Conservation (phyloP, 2,888 invertebrate genomes). For the Eremobia ochroleuca region DNA sequence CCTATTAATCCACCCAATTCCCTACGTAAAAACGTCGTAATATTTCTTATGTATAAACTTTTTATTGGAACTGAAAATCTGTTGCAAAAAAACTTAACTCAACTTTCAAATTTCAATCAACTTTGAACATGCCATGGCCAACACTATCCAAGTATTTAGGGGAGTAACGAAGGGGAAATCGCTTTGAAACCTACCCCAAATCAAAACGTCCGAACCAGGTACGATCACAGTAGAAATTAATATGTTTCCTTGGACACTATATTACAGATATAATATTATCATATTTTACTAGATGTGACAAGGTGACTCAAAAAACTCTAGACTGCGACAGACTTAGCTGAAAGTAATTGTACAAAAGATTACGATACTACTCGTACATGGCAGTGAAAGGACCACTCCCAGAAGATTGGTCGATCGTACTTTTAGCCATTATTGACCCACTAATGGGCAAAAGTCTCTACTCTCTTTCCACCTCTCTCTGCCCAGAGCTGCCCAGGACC, state of each 20-base stretch:
- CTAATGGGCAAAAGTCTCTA: background rate
- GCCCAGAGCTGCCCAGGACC: background rate
- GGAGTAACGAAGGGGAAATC: conserved; percentile 26
- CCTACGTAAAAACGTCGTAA: background rate
- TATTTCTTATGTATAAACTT: background rate
- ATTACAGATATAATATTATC: background rate
- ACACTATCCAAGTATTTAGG: conserved; percentile 20
- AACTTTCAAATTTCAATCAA: conserved; percentile 1
- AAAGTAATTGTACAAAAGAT: background rate
- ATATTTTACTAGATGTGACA: background rate
- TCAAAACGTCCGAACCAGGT: conserved; percentile 56
- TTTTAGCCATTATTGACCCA: background rate
- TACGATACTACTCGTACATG: background rate
- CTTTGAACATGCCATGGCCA: background rate
- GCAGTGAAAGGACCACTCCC: background rate
- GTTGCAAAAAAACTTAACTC: background rate
- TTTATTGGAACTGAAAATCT: background rate
- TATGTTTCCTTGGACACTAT: conserved; percentile 20
- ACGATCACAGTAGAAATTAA: background rate
- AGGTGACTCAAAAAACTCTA: background rate
- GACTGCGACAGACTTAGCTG: background rate
- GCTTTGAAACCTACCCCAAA: conserved; percentile 50
- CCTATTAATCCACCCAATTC: background rate
- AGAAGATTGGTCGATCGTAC: background rate
- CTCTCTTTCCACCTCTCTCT: background rate